Evolutionary conservation across 2,888 invertebrate genomes (phyloP).

Genomic region (Oscheius sp.): DNA sequence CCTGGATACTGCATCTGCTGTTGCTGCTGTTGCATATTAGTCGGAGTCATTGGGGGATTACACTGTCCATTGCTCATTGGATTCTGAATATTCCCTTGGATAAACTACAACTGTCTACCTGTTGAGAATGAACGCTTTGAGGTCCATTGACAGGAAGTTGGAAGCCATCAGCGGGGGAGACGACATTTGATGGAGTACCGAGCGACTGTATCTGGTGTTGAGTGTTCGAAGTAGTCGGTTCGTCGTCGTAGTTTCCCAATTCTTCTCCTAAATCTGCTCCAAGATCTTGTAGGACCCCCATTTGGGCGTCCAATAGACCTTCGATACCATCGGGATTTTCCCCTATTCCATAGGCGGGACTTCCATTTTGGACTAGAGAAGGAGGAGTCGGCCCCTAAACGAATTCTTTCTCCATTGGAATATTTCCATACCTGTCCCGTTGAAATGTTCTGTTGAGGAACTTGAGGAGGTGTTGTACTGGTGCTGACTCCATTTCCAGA

Average conservation of each 20-base stretch:
- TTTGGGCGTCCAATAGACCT: not conserved
- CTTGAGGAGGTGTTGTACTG: not conserved
- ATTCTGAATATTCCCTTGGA: not conserved
- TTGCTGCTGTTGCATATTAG: not conserved
- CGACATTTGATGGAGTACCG: slow-evolving; percentile 4
- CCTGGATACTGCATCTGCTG: not conserved
- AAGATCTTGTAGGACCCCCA: not conserved
- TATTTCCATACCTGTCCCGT: slow-evolving; percentile 7
- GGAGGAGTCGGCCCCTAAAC: slow-evolving; percentile 4
- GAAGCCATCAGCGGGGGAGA: slow-evolving; percentile 21
- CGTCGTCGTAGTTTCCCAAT: not conserved
- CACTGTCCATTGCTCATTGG: slow-evolving; percentile 16
- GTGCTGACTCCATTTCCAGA: not conserved
- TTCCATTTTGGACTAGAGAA: not conserved
- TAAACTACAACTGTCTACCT: not conserved
- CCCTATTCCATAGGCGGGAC: not conserved
- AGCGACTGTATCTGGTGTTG: not conserved
- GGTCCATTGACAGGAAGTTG: slow-evolving; percentile 18
- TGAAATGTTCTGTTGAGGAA: not conserved
- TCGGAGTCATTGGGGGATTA: slow-evolving; percentile 13
- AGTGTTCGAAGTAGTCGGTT: not conserved
- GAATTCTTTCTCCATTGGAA: too few species aligned
- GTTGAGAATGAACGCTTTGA: slow-evolving; percentile 10
- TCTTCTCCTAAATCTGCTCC: not conserved
- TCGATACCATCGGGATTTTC: not conserved